Base-by-base conservation (phyloP, 2,888 invertebrate genomes). In the Cryptocheilus praepositus region DNA sequence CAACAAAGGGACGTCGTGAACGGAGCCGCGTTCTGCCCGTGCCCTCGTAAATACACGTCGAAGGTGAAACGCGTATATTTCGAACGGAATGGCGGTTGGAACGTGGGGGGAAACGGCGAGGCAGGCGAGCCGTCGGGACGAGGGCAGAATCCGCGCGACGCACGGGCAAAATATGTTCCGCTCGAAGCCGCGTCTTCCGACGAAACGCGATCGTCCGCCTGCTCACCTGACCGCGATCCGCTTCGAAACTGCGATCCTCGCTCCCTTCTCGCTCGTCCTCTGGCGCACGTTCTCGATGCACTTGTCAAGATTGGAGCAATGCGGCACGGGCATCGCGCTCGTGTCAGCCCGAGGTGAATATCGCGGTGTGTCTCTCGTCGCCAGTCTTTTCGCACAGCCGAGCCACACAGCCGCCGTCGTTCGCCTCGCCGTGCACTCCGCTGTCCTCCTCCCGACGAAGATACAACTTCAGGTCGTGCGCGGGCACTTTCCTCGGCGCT, bases 261-360 rank as follows among this genome's bases (percentile, higher is more conserved):
- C 56, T 65, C 19, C 61, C 8, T 67, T 55, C 61, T 64, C 61
- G 25, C 67, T 22, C 51, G 15, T 18, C 22, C 49, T 60, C 59
- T 36, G 36, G 36, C 36, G 36, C 36, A 63, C 56, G 54, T 53
- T 76, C 64, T 74, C 71, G 69, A 77, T 77, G 75, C 68, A 71
- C 63, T 78, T 77, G 76, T 79, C 73, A 77, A 76, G 74, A 80
- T 64, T 74, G 66, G 61, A 67, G 70, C 70, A 74, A 73, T 74
- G 73, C 79, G 81, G 77, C 79, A 81, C 80, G 82, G 76, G 80
- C 85, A 83, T 84, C 74, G 84, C 84, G 83, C 74, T 81, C 81
- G 81, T 73, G 49, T 63, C 64, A 46, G 58, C 56, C 54, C 54
- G 67, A 16, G 62, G 69, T 46, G 43, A 46, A 45, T 25, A 64